Percentiles rank a stretch among this genome's conserved stretches.
These are phyloP conservation scores for Thalassoma bifasciatum DNA, from an alignment of 2,113 vertebrate genomes.

Conservation along the genomic window DNA sequence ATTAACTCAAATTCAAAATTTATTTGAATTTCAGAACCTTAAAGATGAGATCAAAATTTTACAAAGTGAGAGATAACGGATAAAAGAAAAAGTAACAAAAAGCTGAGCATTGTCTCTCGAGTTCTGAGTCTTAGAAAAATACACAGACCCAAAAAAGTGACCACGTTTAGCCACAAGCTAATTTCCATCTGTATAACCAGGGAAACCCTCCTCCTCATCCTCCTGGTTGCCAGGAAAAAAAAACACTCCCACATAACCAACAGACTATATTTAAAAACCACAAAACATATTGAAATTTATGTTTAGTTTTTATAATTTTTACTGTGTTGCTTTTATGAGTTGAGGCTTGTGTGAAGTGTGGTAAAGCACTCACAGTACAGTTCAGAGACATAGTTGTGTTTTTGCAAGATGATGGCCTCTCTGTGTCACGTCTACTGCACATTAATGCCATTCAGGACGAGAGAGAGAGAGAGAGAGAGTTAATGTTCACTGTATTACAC, in stretches of 20 bases:
- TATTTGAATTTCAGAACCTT: neutral
- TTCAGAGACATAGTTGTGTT: neutral
- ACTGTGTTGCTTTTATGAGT: neutral
- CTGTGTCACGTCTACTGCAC: no score
- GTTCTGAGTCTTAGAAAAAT: neutral
- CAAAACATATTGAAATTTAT: neutral
- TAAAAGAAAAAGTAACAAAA: neutral
- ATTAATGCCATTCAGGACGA: no score
- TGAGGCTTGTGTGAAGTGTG: neutral
- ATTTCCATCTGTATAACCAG: neutral
- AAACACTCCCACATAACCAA: neutral
- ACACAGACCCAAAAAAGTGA: neutral
- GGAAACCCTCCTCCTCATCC: neutral
- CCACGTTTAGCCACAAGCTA: neutral
- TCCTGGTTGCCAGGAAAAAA: neutral
- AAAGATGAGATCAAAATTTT: neutral
- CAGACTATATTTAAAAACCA: neutral
- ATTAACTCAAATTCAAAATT: neutral
- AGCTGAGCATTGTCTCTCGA: no score
- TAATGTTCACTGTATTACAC: no score
- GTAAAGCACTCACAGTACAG: neutral
- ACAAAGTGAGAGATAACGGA: neutral
- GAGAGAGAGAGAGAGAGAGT: no score
- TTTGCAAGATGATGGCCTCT: neutral
- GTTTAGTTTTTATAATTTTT: neutral